Percentiles rank a stretch among this genome's conserved stretches.
Evolutionary conservation across 2,888 invertebrate genomes (phyloP).

Genomic region (Heterodera filipjevi): DNA sequence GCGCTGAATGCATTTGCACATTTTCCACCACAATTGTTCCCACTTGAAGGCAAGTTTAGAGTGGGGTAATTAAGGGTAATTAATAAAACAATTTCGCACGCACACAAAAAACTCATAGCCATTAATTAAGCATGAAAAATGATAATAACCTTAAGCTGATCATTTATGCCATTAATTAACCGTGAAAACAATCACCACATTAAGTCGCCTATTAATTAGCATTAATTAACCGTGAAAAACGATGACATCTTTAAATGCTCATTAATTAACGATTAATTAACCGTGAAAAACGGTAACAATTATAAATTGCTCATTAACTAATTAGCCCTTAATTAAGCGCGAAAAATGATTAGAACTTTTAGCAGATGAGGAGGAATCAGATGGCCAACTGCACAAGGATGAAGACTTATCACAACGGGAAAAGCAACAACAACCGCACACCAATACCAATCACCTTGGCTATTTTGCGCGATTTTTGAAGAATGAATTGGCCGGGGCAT

Average conservation of each 20-base stretch:
- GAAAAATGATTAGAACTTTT: background rate
- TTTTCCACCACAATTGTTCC: background rate
- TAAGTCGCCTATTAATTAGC: background rate
- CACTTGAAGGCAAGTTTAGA: background rate
- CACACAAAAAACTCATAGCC: too few relatives aligned
- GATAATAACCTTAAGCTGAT: too few relatives aligned
- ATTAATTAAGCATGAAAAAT: too few relatives aligned
- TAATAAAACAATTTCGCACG: too few relatives aligned
- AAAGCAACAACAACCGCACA: background rate
- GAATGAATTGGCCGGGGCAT: constrained; percentile 29
- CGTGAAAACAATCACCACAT: too few relatives aligned
- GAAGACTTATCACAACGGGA: background rate
- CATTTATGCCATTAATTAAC: too few relatives aligned
- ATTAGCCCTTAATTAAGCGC: background rate
- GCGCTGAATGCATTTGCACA: background rate
- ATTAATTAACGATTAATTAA: background rate
- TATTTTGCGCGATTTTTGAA: constrained; percentile 28
- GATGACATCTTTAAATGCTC: too few relatives aligned
- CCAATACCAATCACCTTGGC: constrained; percentile 8
- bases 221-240: too few relatives aligned
- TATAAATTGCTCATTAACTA: background rate
- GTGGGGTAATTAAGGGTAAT: too few relatives aligned
- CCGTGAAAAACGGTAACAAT: background rate
- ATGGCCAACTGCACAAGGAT: background rate
- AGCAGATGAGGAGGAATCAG: constrained; percentile 18